Conservation (phyloP, 2,797 vertebrate genomes). For the Mycteria americana region DNA sequence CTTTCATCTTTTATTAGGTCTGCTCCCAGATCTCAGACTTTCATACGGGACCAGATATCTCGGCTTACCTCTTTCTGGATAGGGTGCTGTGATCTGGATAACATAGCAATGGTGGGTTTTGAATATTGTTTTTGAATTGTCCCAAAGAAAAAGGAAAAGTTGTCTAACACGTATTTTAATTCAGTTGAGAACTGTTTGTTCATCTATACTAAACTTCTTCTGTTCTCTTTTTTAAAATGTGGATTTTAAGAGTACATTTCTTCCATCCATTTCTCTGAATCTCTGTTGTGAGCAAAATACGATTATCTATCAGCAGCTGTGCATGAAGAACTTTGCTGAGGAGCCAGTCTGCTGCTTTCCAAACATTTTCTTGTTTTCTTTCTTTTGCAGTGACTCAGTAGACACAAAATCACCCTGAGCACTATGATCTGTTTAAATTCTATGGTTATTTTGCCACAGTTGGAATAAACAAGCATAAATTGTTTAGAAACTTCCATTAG, state of each 20-base stretch:
- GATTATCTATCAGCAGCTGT: neutral
- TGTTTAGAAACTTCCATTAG: neutral
- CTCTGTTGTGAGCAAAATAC: neutral
- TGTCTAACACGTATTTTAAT: neutral
- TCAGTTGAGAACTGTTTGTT: neutral
- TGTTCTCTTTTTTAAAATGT: neutral
- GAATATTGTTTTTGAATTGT: neutral
- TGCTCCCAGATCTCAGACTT: neutral
- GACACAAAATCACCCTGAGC: neutral
- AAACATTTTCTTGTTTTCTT: neutral
- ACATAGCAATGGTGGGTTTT: accelerated
- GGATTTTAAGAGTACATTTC: neutral
- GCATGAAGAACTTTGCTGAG: neutral
- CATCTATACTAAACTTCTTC: neutral
- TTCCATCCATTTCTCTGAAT: neutral
- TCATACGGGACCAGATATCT: neutral
- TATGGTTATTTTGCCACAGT: neutral
- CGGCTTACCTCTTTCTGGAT: neutral
- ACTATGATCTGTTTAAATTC: neutral
- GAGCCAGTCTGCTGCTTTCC: neutral
- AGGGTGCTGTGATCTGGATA: neutral
- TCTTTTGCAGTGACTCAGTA: neutral
- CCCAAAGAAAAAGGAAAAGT: neutral
- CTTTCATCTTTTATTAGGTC: neutral
- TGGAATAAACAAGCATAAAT: neutral